Conservation (phyloP, 2,888 invertebrate species). For the Ceratothoa steindachneri region DNA sequence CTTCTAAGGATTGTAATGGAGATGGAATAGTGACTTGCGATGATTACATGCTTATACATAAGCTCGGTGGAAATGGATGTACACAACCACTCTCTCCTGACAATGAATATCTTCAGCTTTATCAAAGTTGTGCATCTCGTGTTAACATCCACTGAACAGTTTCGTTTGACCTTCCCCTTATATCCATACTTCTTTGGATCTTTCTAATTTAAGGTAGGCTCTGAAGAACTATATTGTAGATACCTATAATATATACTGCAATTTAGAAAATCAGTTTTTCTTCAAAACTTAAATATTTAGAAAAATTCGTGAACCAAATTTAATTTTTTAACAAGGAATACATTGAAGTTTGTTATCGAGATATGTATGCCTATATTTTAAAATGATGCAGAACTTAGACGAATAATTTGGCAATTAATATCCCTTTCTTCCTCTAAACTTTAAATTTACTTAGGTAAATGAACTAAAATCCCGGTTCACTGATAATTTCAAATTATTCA, state of each 20-base stretch:
- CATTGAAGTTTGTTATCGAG: background rate
- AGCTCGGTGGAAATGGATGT: slow-evolving; percentile 51
- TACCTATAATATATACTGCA: too few relatives aligned
- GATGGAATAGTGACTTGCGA: slow-evolving; percentile 51
- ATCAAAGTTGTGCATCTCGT: background rate
- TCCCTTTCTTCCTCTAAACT: too few relatives aligned
- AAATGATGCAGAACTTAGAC: background rate
- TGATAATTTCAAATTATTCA: too few relatives aligned
- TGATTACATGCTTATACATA: slow-evolving; percentile 51
- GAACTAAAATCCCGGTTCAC: too few relatives aligned
- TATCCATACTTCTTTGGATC: background rate
- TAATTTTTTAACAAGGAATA: background rate
- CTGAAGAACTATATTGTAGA: too few relatives aligned
- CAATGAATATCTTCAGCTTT: slow-evolving; percentile 45
- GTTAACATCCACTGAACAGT: slow-evolving; percentile 8
- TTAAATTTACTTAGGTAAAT: too few relatives aligned
- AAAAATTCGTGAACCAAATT: too few relatives aligned
- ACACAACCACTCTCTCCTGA: slow-evolving; percentile 46
- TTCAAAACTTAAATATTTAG: too few relatives aligned
- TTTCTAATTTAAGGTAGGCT: background rate
- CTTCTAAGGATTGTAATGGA: slow-evolving; percentile 51
- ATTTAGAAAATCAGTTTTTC: too few relatives aligned
- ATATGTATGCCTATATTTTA: background rate
- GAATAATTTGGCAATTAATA: too few relatives aligned
- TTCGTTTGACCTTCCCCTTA: background rate